Conservation (phyloP, 2,113 vertebrate species). For the Channa maculata region DNA sequence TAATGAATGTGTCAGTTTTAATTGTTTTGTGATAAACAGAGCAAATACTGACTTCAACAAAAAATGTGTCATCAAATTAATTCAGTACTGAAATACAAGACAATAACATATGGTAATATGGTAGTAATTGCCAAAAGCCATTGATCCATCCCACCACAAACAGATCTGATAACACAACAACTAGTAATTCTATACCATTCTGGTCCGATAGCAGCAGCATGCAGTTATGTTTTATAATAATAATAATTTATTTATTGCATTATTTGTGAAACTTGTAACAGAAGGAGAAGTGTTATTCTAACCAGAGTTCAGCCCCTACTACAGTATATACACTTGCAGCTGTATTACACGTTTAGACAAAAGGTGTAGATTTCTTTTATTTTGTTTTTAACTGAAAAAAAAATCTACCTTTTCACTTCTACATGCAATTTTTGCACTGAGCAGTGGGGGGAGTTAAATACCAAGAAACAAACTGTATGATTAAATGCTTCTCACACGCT, state of each 20-base stretch:
- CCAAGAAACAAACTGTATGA: slow-evolving; percentile 9
- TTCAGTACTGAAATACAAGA: not conserved
- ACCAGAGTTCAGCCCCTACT: too few species aligned
- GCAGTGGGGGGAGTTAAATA: slow-evolving; percentile 49
- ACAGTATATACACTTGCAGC: too few species aligned
- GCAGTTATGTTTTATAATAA: not conserved
- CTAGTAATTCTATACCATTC: not conserved
- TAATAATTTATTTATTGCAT: not conserved
- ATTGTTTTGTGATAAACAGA: too few species aligned
- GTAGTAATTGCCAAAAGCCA: not conserved
- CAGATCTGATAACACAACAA: slow-evolving; percentile 40
- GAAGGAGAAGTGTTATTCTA: too few species aligned
- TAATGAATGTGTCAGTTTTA: too few species aligned
- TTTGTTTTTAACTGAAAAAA: not conserved
- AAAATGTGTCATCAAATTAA: not conserved
- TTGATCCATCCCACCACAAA: slow-evolving; percentile 30
- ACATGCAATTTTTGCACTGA: slow-evolving; percentile 22
- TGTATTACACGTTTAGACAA: too few species aligned
- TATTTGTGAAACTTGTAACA: not conserved
- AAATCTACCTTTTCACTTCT: not conserved
- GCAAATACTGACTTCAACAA: not conserved
- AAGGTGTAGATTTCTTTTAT: too few species aligned
- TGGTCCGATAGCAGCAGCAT: slow-evolving; percentile 5
- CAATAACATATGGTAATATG: slow-evolving; percentile 8
- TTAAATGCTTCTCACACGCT: not conserved